These are phyloP conservation scores for Anodontia alba DNA, from an alignment of 2,888 invertebrate species.

Conservation along the genomic window DNA sequence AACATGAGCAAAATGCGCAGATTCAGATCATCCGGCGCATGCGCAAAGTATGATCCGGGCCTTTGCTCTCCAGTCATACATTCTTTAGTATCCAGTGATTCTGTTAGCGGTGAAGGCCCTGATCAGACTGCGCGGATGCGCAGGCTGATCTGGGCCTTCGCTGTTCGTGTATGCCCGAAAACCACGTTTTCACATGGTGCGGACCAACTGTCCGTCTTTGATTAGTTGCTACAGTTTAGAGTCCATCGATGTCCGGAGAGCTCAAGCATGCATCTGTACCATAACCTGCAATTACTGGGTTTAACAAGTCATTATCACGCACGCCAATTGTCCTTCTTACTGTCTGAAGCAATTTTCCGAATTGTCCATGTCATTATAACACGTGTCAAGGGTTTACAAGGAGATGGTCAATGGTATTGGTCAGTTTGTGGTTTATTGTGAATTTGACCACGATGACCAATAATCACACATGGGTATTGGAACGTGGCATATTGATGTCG, in stretches of 20 bases:
- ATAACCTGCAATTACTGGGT: background rate
- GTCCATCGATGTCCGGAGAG: background rate
- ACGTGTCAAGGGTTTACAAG: constrained; percentile 11
- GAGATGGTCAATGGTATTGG: background rate
- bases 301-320: constrained; percentile 17
- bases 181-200: too few species aligned
- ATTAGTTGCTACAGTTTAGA: background rate
- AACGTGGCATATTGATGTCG: background rate
- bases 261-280: background rate
- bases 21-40: too few species aligned
- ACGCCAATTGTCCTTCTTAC: background rate
- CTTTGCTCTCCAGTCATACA: too few species aligned
- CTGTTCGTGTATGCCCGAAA: too few species aligned
- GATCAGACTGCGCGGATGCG: too few species aligned
- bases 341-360: constrained; percentile 13
- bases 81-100: too few species aligned
- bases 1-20: too few species aligned
- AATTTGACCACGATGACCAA: constrained; percentile 8
- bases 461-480: background rate
- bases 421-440: constrained; percentile 14
- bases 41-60: too few species aligned
- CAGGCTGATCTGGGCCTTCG: too few species aligned
- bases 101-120: too few species aligned
- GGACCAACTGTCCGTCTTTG: background rate
- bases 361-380: constrained; percentile 17